These are phyloP conservation scores for Lithodes maja DNA, from an alignment of 2,888 invertebrate species.

Conservation along the genomic window DNA sequence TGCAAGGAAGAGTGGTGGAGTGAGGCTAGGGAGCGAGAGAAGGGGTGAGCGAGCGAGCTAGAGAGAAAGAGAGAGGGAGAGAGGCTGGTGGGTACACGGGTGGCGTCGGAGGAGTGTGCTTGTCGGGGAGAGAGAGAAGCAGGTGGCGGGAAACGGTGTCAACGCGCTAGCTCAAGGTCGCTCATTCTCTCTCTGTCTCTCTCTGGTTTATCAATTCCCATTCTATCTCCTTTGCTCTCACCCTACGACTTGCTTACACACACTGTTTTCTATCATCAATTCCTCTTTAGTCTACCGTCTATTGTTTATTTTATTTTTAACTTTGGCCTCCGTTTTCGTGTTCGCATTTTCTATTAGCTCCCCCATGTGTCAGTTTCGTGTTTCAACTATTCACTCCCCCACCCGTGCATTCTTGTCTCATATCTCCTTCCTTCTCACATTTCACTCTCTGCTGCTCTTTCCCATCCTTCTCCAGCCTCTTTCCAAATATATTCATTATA, in stretches of 20 bases:
- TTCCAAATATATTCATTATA: no score
- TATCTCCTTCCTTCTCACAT: not conserved
- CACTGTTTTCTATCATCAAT: not conserved
- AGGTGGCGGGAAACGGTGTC: slow-evolving; percentile 59
- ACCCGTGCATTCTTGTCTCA: not conserved
- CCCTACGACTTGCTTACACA: not conserved
- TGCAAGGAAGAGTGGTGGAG: not conserved
- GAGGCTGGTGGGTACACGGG: not conserved
- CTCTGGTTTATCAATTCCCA: not conserved
- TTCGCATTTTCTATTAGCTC: no score
- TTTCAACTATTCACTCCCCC: no score
- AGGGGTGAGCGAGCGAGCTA: not conserved
- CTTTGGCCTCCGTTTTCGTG: no score
- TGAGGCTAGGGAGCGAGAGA: slow-evolving; percentile 2
- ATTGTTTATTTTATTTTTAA: no score
- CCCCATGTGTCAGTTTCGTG: no score
- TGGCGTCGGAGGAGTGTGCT: slow-evolving; percentile 30
- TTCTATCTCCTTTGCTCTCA: not conserved
- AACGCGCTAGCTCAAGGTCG: slow-evolving; percentile 38
- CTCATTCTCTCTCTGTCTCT: slow-evolving; percentile 13
- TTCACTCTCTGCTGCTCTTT: not conserved
- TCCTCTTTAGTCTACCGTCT: no score
- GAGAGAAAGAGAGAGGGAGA: slow-evolving; percentile 9
- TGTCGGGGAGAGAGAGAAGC: slow-evolving; percentile 35
- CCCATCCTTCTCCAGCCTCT: not conserved